These are phyloP conservation scores for Chorisops tibialis DNA, from an alignment of 2,888 invertebrate species.

Conservation along the genomic window DNA sequence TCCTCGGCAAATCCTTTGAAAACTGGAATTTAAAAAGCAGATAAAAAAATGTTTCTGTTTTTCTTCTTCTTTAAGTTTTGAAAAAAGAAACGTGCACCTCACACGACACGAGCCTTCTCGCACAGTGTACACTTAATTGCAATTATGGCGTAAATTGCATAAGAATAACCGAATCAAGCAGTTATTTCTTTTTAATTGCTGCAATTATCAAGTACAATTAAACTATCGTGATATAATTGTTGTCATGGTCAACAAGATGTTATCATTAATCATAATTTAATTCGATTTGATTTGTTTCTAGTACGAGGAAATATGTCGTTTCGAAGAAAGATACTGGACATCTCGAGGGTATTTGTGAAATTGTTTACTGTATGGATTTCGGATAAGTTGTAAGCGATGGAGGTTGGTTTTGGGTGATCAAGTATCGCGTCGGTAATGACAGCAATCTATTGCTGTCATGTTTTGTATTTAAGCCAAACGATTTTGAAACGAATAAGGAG, in stretches of 20 bases:
- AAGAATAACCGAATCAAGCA: conserved; percentile 4
- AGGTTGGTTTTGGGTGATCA: too few species aligned
- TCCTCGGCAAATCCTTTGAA: background rate
- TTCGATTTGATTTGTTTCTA: too few species aligned
- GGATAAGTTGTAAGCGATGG: too few species aligned
- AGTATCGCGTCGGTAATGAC: too few species aligned
- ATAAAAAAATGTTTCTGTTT: background rate
- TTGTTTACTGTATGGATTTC: too few species aligned
- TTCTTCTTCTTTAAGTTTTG: too few species aligned
- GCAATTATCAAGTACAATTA: conserved; percentile 23
- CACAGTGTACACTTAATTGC: conserved; percentile 19
- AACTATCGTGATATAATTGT: conserved; percentile 14
- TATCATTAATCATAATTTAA: background rate
- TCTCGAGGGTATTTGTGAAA: too few species aligned
- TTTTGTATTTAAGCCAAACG: too few species aligned
- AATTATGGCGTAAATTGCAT: conserved; percentile 19
- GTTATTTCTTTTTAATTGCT: conserved; percentile 20
- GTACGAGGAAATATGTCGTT: too few species aligned
- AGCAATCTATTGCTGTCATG: too few species aligned
- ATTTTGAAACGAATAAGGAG: too few species aligned
- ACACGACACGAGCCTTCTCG: conserved; percentile 10
- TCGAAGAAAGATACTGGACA: too few species aligned
- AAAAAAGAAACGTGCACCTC: background rate
- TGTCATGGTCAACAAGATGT: conserved; percentile 7
- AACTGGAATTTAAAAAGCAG: background rate